These are phyloP conservation scores for Aulostomus chinensis DNA, from an alignment of 2,797 vertebrate genomes.

Conservation along the genomic window DNA sequence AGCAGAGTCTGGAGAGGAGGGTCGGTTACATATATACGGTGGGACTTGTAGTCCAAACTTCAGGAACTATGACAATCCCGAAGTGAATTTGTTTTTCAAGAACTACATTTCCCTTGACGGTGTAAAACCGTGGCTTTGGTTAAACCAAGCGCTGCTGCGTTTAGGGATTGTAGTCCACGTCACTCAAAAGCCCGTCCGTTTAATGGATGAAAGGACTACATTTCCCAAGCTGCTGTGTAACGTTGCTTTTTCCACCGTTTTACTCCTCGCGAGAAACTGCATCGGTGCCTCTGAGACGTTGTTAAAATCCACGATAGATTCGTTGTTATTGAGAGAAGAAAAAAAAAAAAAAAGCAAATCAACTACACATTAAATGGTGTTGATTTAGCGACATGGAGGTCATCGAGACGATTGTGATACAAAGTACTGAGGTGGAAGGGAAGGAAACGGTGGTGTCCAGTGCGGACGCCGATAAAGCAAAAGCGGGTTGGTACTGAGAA, in stretches of 20 bases:
- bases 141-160: neutral
- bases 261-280: slow-evolving; percentile 42
- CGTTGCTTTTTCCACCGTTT: slow-evolving; percentile 76
- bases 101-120: slow-evolving; percentile 59
- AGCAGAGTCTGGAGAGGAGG: slow-evolving; percentile 51
- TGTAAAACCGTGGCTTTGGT: accelerated
- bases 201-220: too few species aligned
- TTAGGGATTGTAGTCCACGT: slow-evolving; percentile 62
- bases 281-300: slow-evolving; percentile 69
- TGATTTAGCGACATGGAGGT: slow-evolving; percentile 65
- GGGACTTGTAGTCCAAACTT: slow-evolving; percentile 76
- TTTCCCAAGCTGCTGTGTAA: slow-evolving; percentile 36
- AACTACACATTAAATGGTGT: neutral
- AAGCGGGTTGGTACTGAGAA: slow-evolving; percentile 73
- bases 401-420: slow-evolving; percentile 72
- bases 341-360: too few species aligned
- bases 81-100: neutral
- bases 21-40: slow-evolving; percentile 2
- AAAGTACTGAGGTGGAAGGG: slow-evolving; percentile 64
- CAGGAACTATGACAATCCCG: too few species aligned
- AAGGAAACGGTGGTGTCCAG: slow-evolving; percentile 59
- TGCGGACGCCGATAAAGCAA: slow-evolving; percentile 67
- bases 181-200: accelerated
- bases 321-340: slow-evolving; percentile 7
- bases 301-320: slow-evolving; percentile 76